Percentiles rank a stretch among this genome's conserved stretches.
phyloP scores from a whole-genome alignment of 2,113 vertebrate genomes.

The Marmota flaviventris region DNA sequence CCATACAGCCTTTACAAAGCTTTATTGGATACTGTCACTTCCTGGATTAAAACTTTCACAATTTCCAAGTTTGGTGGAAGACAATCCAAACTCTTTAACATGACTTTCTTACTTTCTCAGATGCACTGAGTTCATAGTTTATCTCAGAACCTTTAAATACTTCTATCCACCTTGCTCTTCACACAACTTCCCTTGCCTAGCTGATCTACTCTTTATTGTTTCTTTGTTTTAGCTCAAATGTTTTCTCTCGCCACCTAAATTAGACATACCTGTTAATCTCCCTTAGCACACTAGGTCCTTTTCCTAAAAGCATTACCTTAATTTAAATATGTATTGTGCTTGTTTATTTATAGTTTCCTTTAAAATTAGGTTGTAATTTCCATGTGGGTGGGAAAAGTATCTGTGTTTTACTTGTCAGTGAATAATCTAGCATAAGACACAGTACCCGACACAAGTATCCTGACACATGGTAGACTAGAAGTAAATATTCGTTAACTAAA shows the following conservation, averaged over 20 bases:
- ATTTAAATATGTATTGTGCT: not conserved
- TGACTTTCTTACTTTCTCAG: constrained; percentile 15
- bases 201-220: not conserved
- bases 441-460: not conserved
- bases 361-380: not conserved
- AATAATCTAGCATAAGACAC: not conserved
- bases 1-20: not conserved
- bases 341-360: not conserved
- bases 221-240: not conserved
- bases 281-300: not conserved
- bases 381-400: not conserved
- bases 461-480: not conserved
- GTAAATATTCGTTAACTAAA: not conserved
- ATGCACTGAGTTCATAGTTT: not conserved
- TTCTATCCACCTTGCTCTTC: not conserved
- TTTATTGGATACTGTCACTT: constrained; percentile 28
- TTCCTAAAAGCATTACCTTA: not conserved
- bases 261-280: not conserved
- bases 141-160: not conserved
- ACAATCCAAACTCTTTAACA: constrained; percentile 13
- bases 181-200: not conserved
- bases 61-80: constrained; percentile 34
- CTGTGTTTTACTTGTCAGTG: not conserved
- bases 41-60: constrained; percentile 32
- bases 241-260: not conserved